Conservation (phyloP, 2,888 invertebrate genomes). For the Eugnorisma glareosa region DNA sequence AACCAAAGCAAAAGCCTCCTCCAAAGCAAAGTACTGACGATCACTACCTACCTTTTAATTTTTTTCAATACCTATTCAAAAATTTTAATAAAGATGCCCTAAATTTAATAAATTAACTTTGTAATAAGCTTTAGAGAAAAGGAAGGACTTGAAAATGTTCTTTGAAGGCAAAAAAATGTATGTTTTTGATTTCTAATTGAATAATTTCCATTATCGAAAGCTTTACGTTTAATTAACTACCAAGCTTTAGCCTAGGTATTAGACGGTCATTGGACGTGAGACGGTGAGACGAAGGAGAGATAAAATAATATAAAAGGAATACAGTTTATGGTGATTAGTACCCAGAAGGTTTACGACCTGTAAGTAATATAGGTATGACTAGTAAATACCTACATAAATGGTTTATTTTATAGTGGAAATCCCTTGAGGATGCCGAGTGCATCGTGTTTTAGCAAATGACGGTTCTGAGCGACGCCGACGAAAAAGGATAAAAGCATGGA, state of each 20-base stretch:
- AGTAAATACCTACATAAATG: no score
- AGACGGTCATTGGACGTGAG: background rate
- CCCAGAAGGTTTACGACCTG: background rate
- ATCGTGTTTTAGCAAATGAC: background rate
- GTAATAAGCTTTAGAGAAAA: slow-evolving; percentile 17
- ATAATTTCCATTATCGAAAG: slow-evolving; percentile 21
- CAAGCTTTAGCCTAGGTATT: slow-evolving; percentile 4
- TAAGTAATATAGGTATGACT: background rate
- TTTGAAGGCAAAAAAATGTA: background rate
- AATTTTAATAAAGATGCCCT: background rate
- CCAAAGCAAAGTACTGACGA: slow-evolving; percentile 6
- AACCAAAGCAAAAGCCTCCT: no score
- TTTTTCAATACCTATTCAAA: background rate
- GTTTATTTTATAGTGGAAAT: background rate
- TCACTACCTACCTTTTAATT: background rate
- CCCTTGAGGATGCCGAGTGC: background rate
- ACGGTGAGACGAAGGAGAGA: background rate
- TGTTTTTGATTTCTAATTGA: slow-evolving; percentile 24
- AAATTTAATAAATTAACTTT: background rate
- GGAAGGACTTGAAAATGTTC: background rate
- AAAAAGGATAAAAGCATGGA: background rate
- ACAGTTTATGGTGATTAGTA: slow-evolving; percentile 5
- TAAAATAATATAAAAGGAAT: slow-evolving; percentile 10
- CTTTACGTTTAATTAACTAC: slow-evolving; percentile 22
- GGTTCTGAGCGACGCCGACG: background rate